Base-by-base conservation (phyloP, 1,140 invertebrate genomes). In the Ladona fulva region DNA sequence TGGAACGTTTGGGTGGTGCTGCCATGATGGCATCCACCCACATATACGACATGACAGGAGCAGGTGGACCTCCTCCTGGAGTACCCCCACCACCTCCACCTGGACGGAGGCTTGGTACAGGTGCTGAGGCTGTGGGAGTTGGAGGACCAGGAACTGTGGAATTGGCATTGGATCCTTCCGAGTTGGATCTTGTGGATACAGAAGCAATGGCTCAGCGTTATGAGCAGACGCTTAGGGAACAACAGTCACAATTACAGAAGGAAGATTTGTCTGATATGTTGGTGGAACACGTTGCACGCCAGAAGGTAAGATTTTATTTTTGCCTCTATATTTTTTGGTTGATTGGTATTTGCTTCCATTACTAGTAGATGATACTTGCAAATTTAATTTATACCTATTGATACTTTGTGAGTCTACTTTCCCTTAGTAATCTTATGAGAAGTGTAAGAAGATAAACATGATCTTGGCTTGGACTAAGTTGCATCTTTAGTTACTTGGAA, bases 21-120 rank as follows among this genome's bases (percentile, higher is more conserved):
- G 94, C 97, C 81, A 99, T 99, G 97, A 99, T 99, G 97, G 97
- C 92, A 7, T 99, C 97, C 19, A 97, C 95, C 0, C 97, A 99
- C 85, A 94, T 97, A 0, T 99, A 99, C 85, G 97, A 99, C 83
- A 91, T 99, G 85, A 87, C 88, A 37, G 88, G 88, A 16, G 90
- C 90, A 16, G 88, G 87, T 42, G 89, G 89, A 79, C 87, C 87
- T 19, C 87, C 88, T 16, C 87, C 87, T n/a, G 85, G 87, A 5
- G 77, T 76, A 19, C 52, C 52, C n/a, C 52, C 52, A 6, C 52
- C 52, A 66, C 52, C 52, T 6, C 52, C 52, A 3, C 75, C 0
- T 19, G 75, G 42, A 74, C 3, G 25, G 5, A 75, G 80, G 22
- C 59, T 29, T 74, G 77, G 74, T 1, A 25, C 24, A 6, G 37